phyloP scores from a whole-genome alignment of 2,113 vertebrate genomes.

The Motacilla alba region DNA sequence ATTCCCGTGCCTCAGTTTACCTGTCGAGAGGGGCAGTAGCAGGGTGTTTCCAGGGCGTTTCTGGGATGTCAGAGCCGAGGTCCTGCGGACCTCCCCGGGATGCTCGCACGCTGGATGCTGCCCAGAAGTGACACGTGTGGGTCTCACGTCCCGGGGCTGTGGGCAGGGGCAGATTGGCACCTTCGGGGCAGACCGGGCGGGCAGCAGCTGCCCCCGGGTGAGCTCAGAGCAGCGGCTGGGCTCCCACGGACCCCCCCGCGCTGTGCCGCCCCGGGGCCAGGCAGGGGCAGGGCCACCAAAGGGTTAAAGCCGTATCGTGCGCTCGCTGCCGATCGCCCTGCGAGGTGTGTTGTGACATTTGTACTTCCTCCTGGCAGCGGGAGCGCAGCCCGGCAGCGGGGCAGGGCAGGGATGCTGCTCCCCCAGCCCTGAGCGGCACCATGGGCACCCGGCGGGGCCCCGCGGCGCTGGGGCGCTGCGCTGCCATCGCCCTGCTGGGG shows the following conservation, averaged over 20 bases:
- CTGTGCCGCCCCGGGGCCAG: neutral
- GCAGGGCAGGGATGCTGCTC: neutral
- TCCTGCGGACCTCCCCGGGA: neutral
- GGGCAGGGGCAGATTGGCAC: neutral
- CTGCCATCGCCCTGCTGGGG: constrained; percentile 61
- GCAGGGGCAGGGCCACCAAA: constrained; percentile 12
- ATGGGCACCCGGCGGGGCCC: neutral
- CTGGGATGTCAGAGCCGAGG: accelerated
- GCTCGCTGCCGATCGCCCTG: constrained; percentile 41
- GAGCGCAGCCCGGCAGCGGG: neutral
- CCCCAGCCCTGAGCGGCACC: neutral
- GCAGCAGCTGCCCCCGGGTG: accelerated
- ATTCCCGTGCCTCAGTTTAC: neutral
- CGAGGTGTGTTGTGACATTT: constrained; percentile 59
- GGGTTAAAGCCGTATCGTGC: constrained; percentile 33
- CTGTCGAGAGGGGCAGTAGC: accelerated
- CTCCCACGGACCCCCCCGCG: accelerated
- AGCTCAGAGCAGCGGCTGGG: accelerated
- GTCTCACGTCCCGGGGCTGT: accelerated
- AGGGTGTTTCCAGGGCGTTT: neutral
- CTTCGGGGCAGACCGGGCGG: neutral
- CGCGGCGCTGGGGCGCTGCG: constrained; percentile 26
- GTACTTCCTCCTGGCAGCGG: constrained; percentile 70
- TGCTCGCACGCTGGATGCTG: neutral
- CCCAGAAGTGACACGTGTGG: accelerated